Conservation (phyloP, 2,113 vertebrate species). For the Steatornis caripensis region DNA sequence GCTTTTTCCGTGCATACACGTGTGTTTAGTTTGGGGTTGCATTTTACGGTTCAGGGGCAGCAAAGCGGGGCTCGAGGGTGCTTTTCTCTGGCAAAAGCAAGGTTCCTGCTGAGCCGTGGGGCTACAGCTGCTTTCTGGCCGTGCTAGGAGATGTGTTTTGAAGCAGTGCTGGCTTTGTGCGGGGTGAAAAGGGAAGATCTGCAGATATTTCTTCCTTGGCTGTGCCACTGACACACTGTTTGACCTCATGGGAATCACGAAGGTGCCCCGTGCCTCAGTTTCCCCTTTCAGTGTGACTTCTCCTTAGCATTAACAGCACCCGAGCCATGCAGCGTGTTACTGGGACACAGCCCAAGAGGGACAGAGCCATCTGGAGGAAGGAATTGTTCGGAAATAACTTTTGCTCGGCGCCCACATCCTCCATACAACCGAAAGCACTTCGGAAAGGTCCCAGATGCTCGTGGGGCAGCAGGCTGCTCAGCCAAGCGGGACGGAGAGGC, state of each 20-base stretch:
- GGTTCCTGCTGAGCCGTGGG: neutral
- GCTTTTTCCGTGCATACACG: accelerated
- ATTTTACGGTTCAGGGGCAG: neutral
- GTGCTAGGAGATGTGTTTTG: neutral
- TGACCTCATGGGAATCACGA: neutral
- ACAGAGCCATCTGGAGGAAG: neutral
- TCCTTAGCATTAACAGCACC: accelerated
- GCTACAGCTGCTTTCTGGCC: neutral
- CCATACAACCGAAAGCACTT: neutral
- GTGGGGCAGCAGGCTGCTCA: neutral
- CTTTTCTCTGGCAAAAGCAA: neutral
- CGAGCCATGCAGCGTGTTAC: neutral
- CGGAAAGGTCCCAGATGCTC: constrained; percentile 25
- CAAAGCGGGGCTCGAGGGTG: too few relatives aligned
- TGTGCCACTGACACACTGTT: neutral
- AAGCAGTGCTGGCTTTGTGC: neutral
- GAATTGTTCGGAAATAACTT: neutral
- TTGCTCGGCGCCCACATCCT: neutral
- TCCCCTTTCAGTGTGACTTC: neutral
- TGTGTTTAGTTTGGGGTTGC: neutral
- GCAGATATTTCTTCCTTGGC: neutral
- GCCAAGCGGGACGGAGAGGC: constrained; percentile 4
- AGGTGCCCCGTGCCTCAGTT: neutral
- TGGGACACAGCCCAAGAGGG: neutral
- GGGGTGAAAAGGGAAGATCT: neutral